Conservation (phyloP, 1,140 invertebrate genomes). For the Lordiphosa clarofinis region DNA sequence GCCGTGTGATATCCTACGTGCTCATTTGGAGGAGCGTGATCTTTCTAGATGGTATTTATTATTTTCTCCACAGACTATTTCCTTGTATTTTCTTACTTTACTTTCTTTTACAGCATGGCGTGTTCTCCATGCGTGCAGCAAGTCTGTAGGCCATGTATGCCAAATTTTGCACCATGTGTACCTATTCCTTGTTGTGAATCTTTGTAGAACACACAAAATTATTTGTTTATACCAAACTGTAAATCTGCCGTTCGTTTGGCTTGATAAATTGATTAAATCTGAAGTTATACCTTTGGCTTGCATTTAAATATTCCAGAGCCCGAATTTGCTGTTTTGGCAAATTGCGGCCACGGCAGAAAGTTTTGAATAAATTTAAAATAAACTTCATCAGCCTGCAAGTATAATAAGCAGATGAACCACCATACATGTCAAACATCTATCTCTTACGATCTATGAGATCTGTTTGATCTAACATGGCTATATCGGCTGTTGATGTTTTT, state of each 20-base stretch:
- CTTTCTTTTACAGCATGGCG: conserved; percentile 1
- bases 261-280: too few species aligned
- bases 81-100: not conserved
- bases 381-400: too few species aligned
- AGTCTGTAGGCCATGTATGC: conserved; percentile 7
- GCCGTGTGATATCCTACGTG: conserved; percentile 47
- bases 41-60: conserved; percentile 36
- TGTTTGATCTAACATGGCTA: too few species aligned
- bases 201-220: not conserved
- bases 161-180: conserved; percentile 8
- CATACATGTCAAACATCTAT: too few species aligned
- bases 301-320: too few species aligned
- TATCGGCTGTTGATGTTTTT: too few species aligned
- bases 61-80: not conserved
- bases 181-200: conserved; percentile 4
- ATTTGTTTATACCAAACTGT: conserved; percentile 1
- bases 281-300: too few species aligned
- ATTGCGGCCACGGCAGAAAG: too few species aligned
- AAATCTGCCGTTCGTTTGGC: not conserved
- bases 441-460: too few species aligned
- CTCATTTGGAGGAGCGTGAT: conserved; percentile 49
- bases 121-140: not conserved
- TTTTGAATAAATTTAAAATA: too few species aligned
- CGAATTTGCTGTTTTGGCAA: too few species aligned
- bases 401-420: too few species aligned